phyloP scores from a whole-genome alignment of 2,797 vertebrate species.

The Danio aesculapii region DNA sequence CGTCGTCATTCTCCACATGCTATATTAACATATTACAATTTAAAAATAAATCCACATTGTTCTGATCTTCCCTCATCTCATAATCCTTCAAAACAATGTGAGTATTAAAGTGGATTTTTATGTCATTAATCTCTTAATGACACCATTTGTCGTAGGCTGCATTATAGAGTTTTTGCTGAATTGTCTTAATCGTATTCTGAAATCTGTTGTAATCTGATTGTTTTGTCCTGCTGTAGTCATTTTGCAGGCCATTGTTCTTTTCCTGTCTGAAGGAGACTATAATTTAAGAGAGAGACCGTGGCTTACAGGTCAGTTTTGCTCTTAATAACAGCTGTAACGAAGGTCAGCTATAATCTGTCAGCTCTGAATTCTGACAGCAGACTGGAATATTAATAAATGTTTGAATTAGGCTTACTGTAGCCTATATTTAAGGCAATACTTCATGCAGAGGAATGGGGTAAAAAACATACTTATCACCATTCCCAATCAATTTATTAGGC shows the following conservation, averaged over 20 bases:
- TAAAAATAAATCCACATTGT: too few species aligned
- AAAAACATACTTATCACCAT: too few species aligned
- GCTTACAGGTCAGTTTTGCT: conserved; percentile 8
- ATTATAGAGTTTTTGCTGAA: conserved; percentile 5
- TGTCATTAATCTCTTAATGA: background rate
- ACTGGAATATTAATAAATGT: background rate
- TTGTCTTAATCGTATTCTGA: conserved; percentile 31
- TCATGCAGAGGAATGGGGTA: too few species aligned
- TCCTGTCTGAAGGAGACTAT: conserved; percentile 14
- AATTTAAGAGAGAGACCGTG: conserved; percentile 6
- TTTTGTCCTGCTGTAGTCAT: conserved; percentile 27
- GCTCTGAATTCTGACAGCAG: background rate
- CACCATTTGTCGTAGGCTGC: background rate
- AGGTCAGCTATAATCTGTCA: background rate
- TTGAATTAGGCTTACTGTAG: too few species aligned
- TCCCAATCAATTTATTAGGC: too few species aligned
- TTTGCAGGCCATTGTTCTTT: conserved; percentile 43
- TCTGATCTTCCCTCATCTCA: too few species aligned
- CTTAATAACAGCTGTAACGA: conserved; percentile 9
- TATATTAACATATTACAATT: too few species aligned
- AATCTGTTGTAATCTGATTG: conserved; percentile 41
- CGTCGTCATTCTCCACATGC: too few species aligned
- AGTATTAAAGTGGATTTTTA: background rate
- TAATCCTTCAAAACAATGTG: background rate
- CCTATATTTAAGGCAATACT: too few species aligned